Conservation (phyloP, 2,113 vertebrate genomes). For the Pica pica region DNA sequence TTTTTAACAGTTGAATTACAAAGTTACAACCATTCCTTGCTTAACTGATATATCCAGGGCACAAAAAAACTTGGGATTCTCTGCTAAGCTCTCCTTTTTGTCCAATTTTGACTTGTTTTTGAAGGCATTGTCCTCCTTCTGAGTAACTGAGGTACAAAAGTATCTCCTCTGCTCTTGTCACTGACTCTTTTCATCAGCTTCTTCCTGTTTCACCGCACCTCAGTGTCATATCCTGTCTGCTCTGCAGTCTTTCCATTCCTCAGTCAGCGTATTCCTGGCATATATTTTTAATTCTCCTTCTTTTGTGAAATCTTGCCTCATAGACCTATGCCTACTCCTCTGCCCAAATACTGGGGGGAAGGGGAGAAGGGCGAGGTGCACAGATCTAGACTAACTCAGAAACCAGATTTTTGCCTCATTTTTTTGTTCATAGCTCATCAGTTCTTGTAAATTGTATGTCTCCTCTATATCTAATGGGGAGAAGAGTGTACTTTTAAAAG, state of each 20-base stretch:
- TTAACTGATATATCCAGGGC: background rate
- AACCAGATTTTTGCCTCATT: background rate
- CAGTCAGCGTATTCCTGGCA: background rate
- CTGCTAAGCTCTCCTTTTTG: background rate
- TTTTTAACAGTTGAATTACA: background rate
- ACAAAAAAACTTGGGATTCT: background rate
- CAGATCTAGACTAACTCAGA: background rate
- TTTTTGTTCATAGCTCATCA: background rate
- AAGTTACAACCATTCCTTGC: background rate
- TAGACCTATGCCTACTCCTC: background rate
- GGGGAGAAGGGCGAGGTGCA: fast-evolving
- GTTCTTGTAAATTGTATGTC: background rate
- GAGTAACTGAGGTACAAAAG: background rate
- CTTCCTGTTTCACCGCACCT: background rate
- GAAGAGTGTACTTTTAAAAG: background rate
- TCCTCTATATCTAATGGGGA: background rate
- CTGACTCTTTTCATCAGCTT: background rate
- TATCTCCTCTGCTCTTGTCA: background rate
- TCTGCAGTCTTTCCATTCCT: background rate
- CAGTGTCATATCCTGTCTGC: background rate
- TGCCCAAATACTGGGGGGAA: background rate
- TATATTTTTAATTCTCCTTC: background rate
- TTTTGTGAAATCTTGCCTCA: background rate
- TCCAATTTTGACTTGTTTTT: background rate
- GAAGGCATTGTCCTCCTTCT: background rate